Base-by-base conservation (phyloP, 2,888 invertebrate species). In the Smittia aterrima region DNA sequence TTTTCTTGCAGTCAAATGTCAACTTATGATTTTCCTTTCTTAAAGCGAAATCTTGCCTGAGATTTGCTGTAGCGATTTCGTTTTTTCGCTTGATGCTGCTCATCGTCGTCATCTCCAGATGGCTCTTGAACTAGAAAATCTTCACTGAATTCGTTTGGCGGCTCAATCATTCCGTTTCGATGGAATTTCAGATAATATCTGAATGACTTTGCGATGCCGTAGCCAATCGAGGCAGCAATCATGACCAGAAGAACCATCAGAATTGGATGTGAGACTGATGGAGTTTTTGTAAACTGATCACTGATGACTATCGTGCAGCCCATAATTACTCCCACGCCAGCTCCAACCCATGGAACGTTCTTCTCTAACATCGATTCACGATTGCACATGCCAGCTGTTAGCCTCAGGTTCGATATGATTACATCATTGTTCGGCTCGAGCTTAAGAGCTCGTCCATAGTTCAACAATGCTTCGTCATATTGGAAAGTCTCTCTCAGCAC, bases 311-410 rank as follows among this genome's bases (percentile, higher is more conserved):
- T 85, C 67, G 85, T 83, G 76, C 90, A 75, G 27, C 91, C 91
- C 75, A 90, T 79, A 75, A 90, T 86, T 74, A 92, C 86, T 7
- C 92, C 92, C 77, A 91, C 82, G 68, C 90, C 90, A 75, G 91
- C 88, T 76, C 91, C 90, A 53, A 92, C 83, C 91, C 91, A 92
- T 62, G 91, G 89, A 75, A 89, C 85, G 80, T 90, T 90, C 79
- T 88, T 87, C 80, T 89, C 88, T 76, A 86, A 87, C 85, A 84
- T 86, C 74, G 83, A 81, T 79, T 89, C 88, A 79, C 87, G 87
- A 77, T 87, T 84, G 78, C 87, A 85, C 76, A 84, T 85, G 75
- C 85, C 85, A 41, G 87, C 86, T 25, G 89, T 84, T 78, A 81
- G 85, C 78, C 86, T 85, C 41, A 88, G 88, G 77, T 88, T 86